phyloP scores from a whole-genome alignment of 2,113 vertebrate genomes.

The Prionailurus bengalensis region DNA sequence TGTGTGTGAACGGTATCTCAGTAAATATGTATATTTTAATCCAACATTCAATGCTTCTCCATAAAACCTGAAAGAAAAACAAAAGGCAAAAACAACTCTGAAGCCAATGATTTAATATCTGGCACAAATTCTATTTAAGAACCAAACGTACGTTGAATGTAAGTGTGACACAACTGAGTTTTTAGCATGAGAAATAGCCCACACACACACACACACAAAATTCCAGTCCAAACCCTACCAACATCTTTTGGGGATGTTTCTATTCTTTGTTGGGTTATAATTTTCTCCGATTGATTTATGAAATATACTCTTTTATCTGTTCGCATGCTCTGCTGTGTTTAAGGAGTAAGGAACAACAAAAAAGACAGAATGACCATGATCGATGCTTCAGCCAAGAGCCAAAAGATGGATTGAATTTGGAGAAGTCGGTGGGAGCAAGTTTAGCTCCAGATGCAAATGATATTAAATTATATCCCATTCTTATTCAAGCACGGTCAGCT shows the following conservation, averaged over 20 bases:
- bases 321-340: background rate
- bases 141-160: rapidly evolving
- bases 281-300: background rate
- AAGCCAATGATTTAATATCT: background rate
- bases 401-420: background rate
- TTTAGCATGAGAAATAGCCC: background rate
- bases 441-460: background rate
- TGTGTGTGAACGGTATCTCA: background rate
- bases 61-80: background rate
- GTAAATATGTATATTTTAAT: background rate
- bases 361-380: background rate
- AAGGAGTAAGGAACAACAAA: background rate
- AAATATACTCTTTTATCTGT: background rate
- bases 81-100: background rate
- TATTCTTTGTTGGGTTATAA: too few species aligned
- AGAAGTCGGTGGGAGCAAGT: too few species aligned
- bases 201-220: background rate
- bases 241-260: background rate
- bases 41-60: background rate
- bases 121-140: background rate
- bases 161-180: background rate
- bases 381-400: rapidly evolving
- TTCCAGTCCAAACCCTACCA: background rate
- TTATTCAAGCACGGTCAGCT: background rate
- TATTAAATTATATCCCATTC: too few species aligned